Percentiles rank a stretch among this genome's conserved stretches.
Conservation (phyloP, 2,888 invertebrate genomes). For the Molorchus minor region DNA sequence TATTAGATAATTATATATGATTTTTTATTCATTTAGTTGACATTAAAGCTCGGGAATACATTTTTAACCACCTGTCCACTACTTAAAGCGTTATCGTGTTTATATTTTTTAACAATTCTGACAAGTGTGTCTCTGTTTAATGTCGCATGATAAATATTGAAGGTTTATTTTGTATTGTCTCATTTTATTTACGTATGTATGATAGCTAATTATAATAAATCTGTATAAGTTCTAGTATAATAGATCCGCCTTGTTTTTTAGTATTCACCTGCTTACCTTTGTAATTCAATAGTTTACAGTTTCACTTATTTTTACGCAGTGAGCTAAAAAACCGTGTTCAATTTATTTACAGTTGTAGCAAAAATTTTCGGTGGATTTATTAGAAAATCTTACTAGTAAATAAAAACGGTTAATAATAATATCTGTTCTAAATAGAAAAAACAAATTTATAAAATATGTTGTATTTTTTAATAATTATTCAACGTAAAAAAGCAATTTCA, state of each 20-base stretch:
- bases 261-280: constrained; percentile 9
- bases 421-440: too few species aligned
- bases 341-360: too few species aligned
- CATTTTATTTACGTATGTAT: constrained; percentile 19
- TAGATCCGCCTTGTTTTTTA: constrained; percentile 12
- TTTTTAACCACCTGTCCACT: constrained; percentile 3
- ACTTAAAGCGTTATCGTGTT: constrained; percentile 13
- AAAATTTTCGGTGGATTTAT: too few species aligned
- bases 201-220: constrained; percentile 11
- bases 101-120: not conserved
- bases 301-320: too few species aligned
- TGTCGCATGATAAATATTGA: constrained; percentile 1
- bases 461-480: too few species aligned
- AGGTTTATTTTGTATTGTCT: constrained; percentile 6
- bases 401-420: too few species aligned
- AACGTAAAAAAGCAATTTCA: too few species aligned
- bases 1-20: too few species aligned
- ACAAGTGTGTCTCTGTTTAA: constrained; percentile 5
- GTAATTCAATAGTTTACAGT: too few species aligned
- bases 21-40: not conserved
- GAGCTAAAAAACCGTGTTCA: too few species aligned
- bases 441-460: too few species aligned
- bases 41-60: constrained; percentile 3
- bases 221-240: constrained; percentile 15
- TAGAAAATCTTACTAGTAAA: too few species aligned